A percentile compares a stretch with the other conserved stretches of the same genome.
Evolutionary conservation across 92 coral and sea anemone species (phyloP).

Genomic region (Hydrozoanthus gracilis): DNA sequence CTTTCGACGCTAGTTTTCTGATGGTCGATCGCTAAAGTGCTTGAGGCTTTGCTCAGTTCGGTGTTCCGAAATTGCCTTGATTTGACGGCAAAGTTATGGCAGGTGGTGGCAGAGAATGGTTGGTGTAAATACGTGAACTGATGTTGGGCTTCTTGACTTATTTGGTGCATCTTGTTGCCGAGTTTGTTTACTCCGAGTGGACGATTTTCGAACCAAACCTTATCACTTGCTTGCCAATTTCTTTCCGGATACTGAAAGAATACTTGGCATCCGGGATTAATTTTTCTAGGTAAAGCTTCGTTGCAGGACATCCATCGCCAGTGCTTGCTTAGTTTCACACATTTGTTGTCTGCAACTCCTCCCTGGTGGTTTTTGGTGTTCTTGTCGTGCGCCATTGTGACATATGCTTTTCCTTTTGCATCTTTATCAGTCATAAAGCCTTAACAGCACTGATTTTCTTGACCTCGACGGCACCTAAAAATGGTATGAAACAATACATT

Average conservation of each 20-base stretch:
- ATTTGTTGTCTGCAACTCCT: slow-evolving; percentile 40
- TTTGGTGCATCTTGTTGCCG: not conserved
- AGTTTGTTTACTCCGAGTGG: slow-evolving; percentile 25
- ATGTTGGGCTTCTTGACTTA: not conserved
- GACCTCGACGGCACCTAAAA: slow-evolving; percentile 61
- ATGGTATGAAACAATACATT: slow-evolving; percentile 66
- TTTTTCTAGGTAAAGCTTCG: slow-evolving; percentile 10
- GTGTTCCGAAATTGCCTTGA: slow-evolving; percentile 36
- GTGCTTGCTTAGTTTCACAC: slow-evolving; percentile 1
- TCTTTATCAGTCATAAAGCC: slow-evolving; percentile 46
- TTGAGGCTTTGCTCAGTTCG: slow-evolving; percentile 32
- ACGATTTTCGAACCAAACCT: slow-evolving; percentile 25
- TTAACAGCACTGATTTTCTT: slow-evolving; percentile 57
- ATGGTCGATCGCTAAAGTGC: slow-evolving; percentile 25
- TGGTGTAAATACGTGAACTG: not conserved
- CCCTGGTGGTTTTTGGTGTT: slow-evolving; percentile 57
- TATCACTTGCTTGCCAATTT: not conserved
- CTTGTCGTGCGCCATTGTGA: slow-evolving; percentile 52
- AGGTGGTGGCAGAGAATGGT: slow-evolving; percentile 30
- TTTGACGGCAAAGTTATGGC: slow-evolving; percentile 21
- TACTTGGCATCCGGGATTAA: not conserved
- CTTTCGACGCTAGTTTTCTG: not conserved
- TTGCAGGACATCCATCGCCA: not conserved
- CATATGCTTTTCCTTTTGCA: slow-evolving; percentile 25
- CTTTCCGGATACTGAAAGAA: slow-evolving; percentile 9